These are phyloP conservation scores for Hippasteria phrygiana DNA, from an alignment of 53 echinoderm and acorn worm species.

Conservation along the genomic window DNA sequence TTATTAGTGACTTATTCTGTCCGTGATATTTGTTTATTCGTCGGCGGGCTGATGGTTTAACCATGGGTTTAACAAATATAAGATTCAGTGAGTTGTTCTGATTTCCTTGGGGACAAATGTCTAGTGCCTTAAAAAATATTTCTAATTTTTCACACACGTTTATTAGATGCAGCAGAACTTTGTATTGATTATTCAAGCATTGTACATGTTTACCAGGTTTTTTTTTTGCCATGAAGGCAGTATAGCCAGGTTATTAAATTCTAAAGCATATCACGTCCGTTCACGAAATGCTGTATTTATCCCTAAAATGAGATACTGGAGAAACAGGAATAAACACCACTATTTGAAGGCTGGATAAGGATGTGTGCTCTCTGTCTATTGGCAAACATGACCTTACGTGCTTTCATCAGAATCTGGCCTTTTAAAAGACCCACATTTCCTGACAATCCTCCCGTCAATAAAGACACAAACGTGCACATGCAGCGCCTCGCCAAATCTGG, in stretches of 20 bases:
- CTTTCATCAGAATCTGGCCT: constrained; percentile 52
- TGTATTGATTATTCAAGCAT: too few species aligned
- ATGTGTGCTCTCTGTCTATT: constrained; percentile 32
- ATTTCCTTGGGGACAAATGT: not conserved
- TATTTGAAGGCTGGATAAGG: constrained; percentile 28
- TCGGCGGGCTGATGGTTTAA: not conserved
- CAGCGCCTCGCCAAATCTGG: constrained; percentile 39
- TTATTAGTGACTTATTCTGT: not conserved
- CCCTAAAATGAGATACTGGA: constrained; percentile 11
- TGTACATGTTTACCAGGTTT: not conserved
- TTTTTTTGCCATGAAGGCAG: not conserved
- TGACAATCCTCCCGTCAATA: constrained; percentile 48
- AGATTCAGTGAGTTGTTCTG: not conserved
- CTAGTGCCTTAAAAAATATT: too few species aligned
- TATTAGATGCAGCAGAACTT: too few species aligned
- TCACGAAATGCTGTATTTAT: not conserved
- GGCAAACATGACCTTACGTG: constrained; percentile 58
- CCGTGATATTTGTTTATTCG: not conserved
- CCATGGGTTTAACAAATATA: too few species aligned
- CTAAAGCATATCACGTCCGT: not conserved
- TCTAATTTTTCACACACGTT: too few species aligned
- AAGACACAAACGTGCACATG: constrained; percentile 21
- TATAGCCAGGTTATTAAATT: not conserved
- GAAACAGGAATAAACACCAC: constrained; percentile 7
- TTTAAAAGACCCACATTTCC: constrained; percentile 60